These are phyloP conservation scores for Petrolisthes cinctipes DNA, from an alignment of 2,888 invertebrate species.

Conservation along the genomic window DNA sequence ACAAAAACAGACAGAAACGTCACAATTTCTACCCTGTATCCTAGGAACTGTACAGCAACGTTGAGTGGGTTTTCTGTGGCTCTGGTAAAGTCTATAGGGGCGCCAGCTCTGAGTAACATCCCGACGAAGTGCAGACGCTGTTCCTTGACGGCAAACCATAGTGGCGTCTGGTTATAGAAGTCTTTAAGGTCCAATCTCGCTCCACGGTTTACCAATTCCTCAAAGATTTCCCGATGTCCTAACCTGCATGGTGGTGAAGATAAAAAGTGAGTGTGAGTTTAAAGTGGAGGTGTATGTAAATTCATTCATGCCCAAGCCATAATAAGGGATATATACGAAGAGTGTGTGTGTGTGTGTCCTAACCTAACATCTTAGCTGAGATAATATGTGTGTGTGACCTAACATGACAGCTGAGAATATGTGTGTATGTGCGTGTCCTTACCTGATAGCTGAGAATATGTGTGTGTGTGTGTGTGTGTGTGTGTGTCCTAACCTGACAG, in stretches of 20 bases:
- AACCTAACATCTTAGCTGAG: too few relatives aligned
- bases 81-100: constrained; percentile 33
- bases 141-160: constrained; percentile 62
- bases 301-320: too few relatives aligned
- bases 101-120: constrained; percentile 35
- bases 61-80: constrained; percentile 47
- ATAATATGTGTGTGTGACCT: too few relatives aligned
- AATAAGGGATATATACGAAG: too few relatives aligned
- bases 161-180: constrained; percentile 53
- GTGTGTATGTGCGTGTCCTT: too few relatives aligned
- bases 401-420: too few relatives aligned
- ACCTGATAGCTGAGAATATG: too few relatives aligned
- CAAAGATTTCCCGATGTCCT: constrained; percentile 56
- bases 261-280: too few relatives aligned
- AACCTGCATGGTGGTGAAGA: constrained; percentile 20
- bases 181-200: constrained; percentile 50
- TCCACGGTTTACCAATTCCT: constrained; percentile 39
- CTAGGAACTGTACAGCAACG: constrained; percentile 46
- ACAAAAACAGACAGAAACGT: neutral
- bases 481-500: too few relatives aligned
- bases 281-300: too few relatives aligned
- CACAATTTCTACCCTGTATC: constrained; percentile 35
- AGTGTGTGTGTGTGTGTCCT: too few relatives aligned
- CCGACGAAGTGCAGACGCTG: constrained; percentile 45
- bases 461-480: too few relatives aligned